Evolutionary conservation across 2,113 vertebrate species (phyloP), one percentile per base, ranked within the genome.

Genomic region (Nansenia antarctica): DNA sequence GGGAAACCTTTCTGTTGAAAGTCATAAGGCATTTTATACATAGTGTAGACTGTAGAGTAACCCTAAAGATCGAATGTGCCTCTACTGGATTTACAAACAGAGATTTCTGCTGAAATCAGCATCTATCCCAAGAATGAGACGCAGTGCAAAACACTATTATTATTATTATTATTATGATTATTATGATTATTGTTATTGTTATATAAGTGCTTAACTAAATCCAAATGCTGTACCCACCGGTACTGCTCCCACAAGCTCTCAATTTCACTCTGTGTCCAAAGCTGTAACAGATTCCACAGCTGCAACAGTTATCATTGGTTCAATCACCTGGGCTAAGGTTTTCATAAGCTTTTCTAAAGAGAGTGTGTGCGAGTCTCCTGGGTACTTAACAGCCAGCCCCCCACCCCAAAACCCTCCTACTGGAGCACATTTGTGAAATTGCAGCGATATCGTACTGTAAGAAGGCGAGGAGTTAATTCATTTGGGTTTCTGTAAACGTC

Each of bases 251-350:
- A 35, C 53, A 42, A 20, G 8, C 27, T 37, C 35, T 1, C 31
- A 45, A 20, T 69, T 30, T 55, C 67, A 22, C 8, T 53, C 54
- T 58, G 47, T 35, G 26, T 18, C 22, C 27, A 31, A 30, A 3
- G 26, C 72, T 67, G 49, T 35, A 60, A 52, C 34, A 39, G 67
- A 71, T 32, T 18, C 7, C 58, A n/a, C 77, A 75, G 72, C 68
- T 75, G 77, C 37, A 67, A 12, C 29, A 72, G 55, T 65, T 69
- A 72, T 80, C 72, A 65, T 31, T 27, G 35, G 39, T 65, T 72
- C 55, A 76, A 69, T 76, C 60, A 66, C 54, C 61, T 61, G 42
- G 42, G 22, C 14, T n/a, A 65, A 37, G 32, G 35, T 54, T 70
- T 66, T 52, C 39, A 34, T 65, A 22, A 18, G 14, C 39, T 39